phyloP scores from a whole-genome alignment of 92 coral and sea anemone species.

The Epizoanthus illoricatus region DNA sequence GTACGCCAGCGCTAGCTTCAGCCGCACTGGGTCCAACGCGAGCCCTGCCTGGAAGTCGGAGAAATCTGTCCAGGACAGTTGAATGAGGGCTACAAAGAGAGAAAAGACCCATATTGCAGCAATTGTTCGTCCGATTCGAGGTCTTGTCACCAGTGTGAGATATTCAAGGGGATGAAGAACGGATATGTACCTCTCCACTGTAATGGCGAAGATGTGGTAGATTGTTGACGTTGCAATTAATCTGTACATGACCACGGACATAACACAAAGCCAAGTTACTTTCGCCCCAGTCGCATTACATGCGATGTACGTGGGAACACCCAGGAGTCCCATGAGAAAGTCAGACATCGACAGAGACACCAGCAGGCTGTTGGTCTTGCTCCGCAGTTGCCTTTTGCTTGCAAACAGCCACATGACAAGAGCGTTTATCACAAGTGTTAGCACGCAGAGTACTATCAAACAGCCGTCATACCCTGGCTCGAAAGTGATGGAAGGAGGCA shows the following conservation, averaged over 20 bases:
- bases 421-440: constrained; percentile 60
- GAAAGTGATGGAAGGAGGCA: constrained; percentile 18
- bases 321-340: constrained; percentile 72
- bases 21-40: constrained; percentile 19
- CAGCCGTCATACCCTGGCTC: constrained; percentile 66
- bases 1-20: constrained; percentile 66
- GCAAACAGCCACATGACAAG: constrained; percentile 68
- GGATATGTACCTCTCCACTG: constrained; percentile 88
- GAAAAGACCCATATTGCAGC: constrained; percentile 78
- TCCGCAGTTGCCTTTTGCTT: constrained; percentile 58
- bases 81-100: constrained; percentile 71
- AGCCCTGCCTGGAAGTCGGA: constrained; percentile 42
- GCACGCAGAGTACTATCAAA: constrained; percentile 60
- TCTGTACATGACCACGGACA: constrained; percentile 79
- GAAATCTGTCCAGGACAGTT: constrained; percentile 76
- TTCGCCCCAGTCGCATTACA: constrained; percentile 63
- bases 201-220: constrained; percentile 86
- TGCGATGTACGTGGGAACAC: constrained; percentile 67
- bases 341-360: constrained; percentile 74
- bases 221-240: constrained; percentile 93
- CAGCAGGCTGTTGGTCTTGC: constrained; percentile 79
- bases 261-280: constrained; percentile 63
- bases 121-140: constrained; percentile 61
- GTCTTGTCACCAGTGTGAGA: constrained; percentile 71
- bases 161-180: constrained; percentile 83